Conservation (phyloP, 2,113 vertebrate species). For the Anoplopoma fimbria region DNA sequence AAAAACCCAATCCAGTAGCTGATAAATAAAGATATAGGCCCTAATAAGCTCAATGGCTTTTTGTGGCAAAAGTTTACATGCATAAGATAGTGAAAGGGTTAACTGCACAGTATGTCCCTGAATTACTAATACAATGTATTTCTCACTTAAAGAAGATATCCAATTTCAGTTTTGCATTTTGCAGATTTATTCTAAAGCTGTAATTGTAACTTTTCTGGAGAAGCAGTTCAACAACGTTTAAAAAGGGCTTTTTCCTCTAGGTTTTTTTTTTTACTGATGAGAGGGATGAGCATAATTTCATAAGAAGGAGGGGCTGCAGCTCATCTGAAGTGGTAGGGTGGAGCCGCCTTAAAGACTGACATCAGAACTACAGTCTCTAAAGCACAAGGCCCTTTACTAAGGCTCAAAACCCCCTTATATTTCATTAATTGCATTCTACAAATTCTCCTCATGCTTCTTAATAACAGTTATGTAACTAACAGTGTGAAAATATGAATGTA, state of each 20-base stretch:
- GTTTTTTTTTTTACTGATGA: slow-evolving; percentile 36
- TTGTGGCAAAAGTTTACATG: not conserved
- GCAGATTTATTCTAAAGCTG: not conserved
- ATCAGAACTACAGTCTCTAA: slow-evolving; percentile 33
- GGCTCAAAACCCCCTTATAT: not conserved
- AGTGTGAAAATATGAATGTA: not conserved
- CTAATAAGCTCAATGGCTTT: not conserved
- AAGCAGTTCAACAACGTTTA: slow-evolving; percentile 6
- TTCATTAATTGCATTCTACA: not conserved
- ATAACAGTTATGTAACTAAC: not conserved
- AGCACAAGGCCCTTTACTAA: not conserved
- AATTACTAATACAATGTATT: not conserved
- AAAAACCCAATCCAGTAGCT: not conserved
- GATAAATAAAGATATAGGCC: not conserved
- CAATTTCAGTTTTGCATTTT: not conserved
- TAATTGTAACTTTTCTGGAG: not conserved
- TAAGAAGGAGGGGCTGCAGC: slow-evolving; percentile 56
- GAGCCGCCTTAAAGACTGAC: slow-evolving; percentile 64
- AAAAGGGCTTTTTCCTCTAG: not conserved
- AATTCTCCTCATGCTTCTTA: not conserved
- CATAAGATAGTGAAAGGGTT: not conserved
- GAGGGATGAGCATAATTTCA: slow-evolving; percentile 60
- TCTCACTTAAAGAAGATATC: not conserved
- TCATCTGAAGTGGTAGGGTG: slow-evolving; percentile 76
- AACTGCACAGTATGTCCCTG: not conserved